A percentile compares a stretch with the other conserved stretches of the same genome.
These are phyloP conservation scores for Zenarchopterus dispar DNA, from an alignment of 2,797 vertebrate genomes.

Conservation along the genomic window DNA sequence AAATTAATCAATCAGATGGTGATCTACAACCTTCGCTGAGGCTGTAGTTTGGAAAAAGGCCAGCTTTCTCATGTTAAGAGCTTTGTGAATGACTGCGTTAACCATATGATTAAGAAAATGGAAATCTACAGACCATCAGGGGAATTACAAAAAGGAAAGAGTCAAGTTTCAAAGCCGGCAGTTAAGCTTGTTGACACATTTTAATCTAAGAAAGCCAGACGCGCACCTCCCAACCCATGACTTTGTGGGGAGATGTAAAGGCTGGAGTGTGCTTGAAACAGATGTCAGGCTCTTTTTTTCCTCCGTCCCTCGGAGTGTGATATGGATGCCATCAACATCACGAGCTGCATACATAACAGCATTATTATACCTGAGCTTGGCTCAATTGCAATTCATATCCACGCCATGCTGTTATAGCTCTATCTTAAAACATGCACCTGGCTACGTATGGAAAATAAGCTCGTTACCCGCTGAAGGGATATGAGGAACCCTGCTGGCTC, in stretches of 20 bases:
- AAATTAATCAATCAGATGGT: conserved; percentile 11
- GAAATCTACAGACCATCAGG: conserved; percentile 68
- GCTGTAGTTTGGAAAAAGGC: conserved; percentile 19
- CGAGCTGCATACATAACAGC: conserved; percentile 73
- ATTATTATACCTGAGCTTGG: conserved; percentile 68
- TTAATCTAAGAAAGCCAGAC: conserved; percentile 79
- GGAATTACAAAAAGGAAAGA: conserved; percentile 66
- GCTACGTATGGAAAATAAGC: conserved; percentile 76
- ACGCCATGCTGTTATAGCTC: conserved; percentile 68
- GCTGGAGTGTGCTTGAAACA: conserved; percentile 77
- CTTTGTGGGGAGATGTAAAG: conserved; percentile 74
- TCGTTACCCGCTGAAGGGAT: conserved; percentile 73
- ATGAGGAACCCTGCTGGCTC: conserved; percentile 74
- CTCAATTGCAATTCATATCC: conserved; percentile 74
- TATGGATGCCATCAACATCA: conserved; percentile 76
- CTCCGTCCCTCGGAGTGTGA: conserved; percentile 66
- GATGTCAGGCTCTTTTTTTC: conserved; percentile 62
- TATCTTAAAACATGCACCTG: conserved; percentile 86
- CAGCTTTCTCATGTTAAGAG: conserved; percentile 53
- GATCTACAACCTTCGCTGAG: too few species aligned
- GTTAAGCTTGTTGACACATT: conserved; percentile 81
- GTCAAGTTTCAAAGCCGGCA: conserved; percentile 73
- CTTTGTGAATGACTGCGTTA: conserved; percentile 51
- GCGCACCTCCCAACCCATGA: conserved; percentile 68
- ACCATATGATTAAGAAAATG: conserved; percentile 72